Evolutionary conservation across 2,797 vertebrate species (phyloP).

Genomic region (Spinus pinus): DNA sequence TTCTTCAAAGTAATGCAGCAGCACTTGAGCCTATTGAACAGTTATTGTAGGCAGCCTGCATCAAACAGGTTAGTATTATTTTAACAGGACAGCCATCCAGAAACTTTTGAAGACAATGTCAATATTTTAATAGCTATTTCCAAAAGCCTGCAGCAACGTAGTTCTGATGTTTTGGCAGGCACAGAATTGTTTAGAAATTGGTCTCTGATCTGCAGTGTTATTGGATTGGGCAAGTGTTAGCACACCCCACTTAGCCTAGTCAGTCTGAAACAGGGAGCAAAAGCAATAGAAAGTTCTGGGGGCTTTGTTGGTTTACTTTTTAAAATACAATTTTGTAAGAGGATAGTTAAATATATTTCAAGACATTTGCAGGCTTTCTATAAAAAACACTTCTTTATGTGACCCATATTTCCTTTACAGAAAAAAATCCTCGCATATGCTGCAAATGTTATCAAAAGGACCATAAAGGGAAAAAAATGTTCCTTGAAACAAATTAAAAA

Average conservation of each 20-base stretch:
- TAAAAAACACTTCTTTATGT: neutral
- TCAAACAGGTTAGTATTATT: constrained; percentile 3
- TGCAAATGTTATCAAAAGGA: neutral
- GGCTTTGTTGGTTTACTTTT: neutral
- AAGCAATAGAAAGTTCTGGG: neutral
- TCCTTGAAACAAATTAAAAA: neutral
- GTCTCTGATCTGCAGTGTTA: neutral
- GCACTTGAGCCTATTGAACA: neutral
- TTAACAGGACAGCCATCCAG: constrained; percentile 7
- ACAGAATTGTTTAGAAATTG: neutral
- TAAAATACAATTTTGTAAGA: neutral
- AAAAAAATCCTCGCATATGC: neutral
- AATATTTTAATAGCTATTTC: constrained; percentile 33
- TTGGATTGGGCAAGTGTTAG: neutral
- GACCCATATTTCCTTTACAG: neutral
- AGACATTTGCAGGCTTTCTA: neutral
- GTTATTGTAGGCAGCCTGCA: neutral
- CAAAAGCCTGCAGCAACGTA: neutral
- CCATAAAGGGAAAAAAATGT: neutral
- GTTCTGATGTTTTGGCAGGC: neutral
- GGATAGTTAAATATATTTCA: neutral
- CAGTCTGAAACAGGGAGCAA: neutral
- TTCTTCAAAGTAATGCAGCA: constrained; percentile 24
- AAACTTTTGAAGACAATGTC: constrained; percentile 27
- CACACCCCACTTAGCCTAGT: neutral